phyloP scores from a whole-genome alignment of 1,140 invertebrate genomes.

The Drosophila navojoa region DNA sequence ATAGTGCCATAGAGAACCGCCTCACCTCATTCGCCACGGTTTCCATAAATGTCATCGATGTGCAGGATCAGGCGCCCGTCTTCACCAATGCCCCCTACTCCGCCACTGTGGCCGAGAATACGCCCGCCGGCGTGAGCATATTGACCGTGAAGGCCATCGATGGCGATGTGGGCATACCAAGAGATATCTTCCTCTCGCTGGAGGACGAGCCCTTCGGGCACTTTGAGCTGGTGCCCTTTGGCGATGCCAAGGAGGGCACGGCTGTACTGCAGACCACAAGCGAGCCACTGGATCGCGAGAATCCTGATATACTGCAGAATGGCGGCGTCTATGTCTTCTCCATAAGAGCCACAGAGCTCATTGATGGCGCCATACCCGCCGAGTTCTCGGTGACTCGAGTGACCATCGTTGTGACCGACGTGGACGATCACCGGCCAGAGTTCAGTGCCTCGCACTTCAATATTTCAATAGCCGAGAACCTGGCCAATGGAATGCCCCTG shows the following conservation, averaged over 20 bases:
- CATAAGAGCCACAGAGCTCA: conserved; percentile 89
- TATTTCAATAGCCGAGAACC: conserved; percentile 91
- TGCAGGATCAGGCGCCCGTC: conserved; percentile 92
- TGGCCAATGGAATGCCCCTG: conserved; percentile 88
- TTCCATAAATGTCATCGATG: conserved; percentile 89
- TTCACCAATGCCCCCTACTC: conserved; percentile 92
- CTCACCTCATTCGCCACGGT: conserved; percentile 89
- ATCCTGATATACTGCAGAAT: conserved; percentile 89
- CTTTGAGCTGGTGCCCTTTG: conserved; percentile 87
- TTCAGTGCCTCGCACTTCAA: conserved; percentile 89
- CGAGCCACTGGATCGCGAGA: conserved; percentile 89
- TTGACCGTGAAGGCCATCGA: conserved; percentile 89
- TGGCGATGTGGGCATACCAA: conserved; percentile 90
- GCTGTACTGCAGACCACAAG: conserved; percentile 87
- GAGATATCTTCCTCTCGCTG: conserved; percentile 87
- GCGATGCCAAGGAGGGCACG: conserved; percentile 84
- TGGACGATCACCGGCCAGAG: conserved; percentile 91
- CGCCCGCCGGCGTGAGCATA: conserved; percentile 86
- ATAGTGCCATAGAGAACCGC: conserved; percentile 86
- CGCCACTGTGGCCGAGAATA: conserved; percentile 90
- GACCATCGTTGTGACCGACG: conserved; percentile 92
- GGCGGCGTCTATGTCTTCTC: conserved; percentile 91
- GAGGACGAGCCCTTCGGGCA: conserved; percentile 89
- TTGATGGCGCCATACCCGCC: conserved; percentile 88
- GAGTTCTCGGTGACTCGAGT: conserved; percentile 88